A percentile compares a stretch with the other conserved stretches of the same genome.
These are phyloP conservation scores for Halichondria panicea DNA, from an alignment of 37 sponge, comb jelly and placozoan genomes.

Conservation along the genomic window DNA sequence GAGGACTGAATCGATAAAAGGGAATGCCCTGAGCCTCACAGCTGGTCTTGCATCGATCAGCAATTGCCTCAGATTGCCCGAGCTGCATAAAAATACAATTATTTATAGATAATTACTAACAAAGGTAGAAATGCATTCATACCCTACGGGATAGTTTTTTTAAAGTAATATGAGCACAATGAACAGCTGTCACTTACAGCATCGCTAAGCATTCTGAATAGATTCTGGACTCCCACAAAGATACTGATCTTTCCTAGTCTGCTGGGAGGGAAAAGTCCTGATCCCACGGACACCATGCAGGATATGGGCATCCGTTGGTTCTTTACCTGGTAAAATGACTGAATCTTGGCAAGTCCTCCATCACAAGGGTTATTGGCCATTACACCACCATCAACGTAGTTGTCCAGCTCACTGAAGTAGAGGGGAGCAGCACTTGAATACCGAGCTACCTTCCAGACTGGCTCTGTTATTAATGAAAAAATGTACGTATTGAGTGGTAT, in stretches of 20 bases:
- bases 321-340: conserved; percentile 7
- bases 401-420: conserved; percentile 42
- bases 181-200: conserved; percentile 27
- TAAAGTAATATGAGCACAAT: not conserved
- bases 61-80: conserved; percentile 39
- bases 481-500: not conserved
- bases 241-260: conserved; percentile 40
- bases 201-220: conserved; percentile 39
- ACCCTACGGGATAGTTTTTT: not conserved
- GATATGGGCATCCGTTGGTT: conserved; percentile 11
- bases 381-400: conserved; percentile 67
- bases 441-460: conserved; percentile 51
- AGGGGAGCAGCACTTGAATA: conserved; percentile 54
- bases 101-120: no score
- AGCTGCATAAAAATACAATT: conserved; percentile 32
- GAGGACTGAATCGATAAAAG: conserved; percentile 65
- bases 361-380: conserved; percentile 69
- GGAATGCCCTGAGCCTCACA: conserved; percentile 49
- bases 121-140: not conserved
- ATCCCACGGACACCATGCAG: conserved; percentile 45
- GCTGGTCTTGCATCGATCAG: conserved; percentile 27
- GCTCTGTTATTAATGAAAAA: conserved; percentile 4
- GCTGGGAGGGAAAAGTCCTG: conserved; percentile 38
- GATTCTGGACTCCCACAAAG: conserved; percentile 24
- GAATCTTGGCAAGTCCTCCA: conserved; percentile 55